These are phyloP conservation scores for Onychostruthus taczanowskii DNA, from an alignment of 2,113 vertebrate genomes.

Conservation along the genomic window DNA sequence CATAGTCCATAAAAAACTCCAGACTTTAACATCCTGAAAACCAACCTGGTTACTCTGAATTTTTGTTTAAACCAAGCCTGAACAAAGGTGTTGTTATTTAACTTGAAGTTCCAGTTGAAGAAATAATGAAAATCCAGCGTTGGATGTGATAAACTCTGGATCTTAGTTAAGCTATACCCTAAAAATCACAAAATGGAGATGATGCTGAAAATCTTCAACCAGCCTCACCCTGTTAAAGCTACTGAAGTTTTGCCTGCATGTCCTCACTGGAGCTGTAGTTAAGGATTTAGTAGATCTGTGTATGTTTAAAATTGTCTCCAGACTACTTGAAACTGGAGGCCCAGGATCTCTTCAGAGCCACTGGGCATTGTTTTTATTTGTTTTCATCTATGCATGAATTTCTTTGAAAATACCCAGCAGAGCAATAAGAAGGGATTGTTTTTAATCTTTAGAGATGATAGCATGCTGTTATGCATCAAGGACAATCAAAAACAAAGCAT, in stretches of 20 bases:
- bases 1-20: not conserved
- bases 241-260: not conserved
- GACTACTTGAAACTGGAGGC: constrained; percentile 13
- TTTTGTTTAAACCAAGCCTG: not conserved
- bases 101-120: not conserved
- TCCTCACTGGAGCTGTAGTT: not conserved
- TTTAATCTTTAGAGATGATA: constrained; percentile 61
- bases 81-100: not conserved
- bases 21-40: not conserved
- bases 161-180: not conserved
- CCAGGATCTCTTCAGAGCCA: not conserved
- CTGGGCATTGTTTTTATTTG: constrained; percentile 31
- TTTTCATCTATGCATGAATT: constrained; percentile 49
- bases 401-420: constrained; percentile 52
- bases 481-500: constrained; percentile 44
- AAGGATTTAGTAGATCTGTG: not conserved
- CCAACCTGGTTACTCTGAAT: not conserved
- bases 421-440: constrained; percentile 59
- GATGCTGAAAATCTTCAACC: not conserved
- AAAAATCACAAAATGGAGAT: not conserved
- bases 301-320: constrained; percentile 12
- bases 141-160: not conserved
- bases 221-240: not conserved
- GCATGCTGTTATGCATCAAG: constrained; percentile 48
- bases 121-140: not conserved